Conservation (phyloP, 2,113 vertebrate species). For the Cygnus atratus region DNA sequence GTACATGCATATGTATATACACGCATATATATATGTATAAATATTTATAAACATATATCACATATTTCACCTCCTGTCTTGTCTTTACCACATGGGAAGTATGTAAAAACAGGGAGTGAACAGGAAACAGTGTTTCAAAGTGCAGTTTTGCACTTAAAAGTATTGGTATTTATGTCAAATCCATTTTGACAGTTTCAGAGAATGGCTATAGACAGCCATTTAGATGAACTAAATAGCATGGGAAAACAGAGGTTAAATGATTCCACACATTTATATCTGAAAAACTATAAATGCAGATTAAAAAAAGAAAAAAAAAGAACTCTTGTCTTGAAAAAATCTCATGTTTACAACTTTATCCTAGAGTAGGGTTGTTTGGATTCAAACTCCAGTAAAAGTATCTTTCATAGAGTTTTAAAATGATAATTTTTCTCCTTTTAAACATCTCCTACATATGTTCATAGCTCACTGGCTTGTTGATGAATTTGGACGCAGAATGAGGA, state of each 20-base stretch:
- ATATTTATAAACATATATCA: neutral
- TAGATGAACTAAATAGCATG: neutral
- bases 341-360: neutral
- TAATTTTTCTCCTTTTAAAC: neutral
- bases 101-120: neutral
- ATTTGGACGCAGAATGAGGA: neutral
- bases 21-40: neutral
- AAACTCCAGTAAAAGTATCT: neutral
- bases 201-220: neutral
- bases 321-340: neutral
- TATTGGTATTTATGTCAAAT: neutral
- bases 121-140: neutral
- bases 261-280: neutral
- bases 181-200: neutral
- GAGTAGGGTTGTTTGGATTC: neutral
- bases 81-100: neutral
- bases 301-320: neutral
- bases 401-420: neutral
- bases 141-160: neutral
- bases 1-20: rapidly evolving
- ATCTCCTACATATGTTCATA: neutral
- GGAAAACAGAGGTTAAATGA: neutral
- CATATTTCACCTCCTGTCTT: neutral
- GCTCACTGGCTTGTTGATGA: neutral
- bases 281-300: neutral